phyloP scores from a whole-genome alignment of 2,888 invertebrate species.

The Calliopum simillimum region DNA sequence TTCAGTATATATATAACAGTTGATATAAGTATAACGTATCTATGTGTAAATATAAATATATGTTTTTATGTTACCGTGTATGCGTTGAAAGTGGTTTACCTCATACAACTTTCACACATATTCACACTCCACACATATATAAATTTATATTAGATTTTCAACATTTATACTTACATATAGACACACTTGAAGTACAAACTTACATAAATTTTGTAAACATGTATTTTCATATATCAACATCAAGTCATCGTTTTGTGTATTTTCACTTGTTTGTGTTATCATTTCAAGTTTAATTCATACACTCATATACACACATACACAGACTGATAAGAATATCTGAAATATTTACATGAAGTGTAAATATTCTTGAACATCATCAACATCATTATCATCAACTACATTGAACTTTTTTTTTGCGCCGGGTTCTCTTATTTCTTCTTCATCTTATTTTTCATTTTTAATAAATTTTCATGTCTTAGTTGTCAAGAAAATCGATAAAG shows the following conservation, averaged over 20 bases:
- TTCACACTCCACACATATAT: no score
- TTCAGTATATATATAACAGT: background rate
- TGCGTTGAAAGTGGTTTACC: constrained; percentile 8
- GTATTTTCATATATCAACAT: no score
- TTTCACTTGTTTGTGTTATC: no score
- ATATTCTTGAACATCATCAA: constrained; percentile 3
- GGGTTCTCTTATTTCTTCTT: background rate
- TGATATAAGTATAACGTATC: background rate
- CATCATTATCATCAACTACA: background rate
- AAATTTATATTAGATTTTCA: constrained; percentile 9
- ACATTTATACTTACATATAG: background rate
- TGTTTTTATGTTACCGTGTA: background rate
- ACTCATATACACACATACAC: no score
- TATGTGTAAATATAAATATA: background rate
- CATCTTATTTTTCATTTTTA: constrained; percentile 1
- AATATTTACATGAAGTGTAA: constrained; percentile 25
- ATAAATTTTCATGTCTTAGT: constrained; percentile 7
- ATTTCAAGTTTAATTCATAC: no score
- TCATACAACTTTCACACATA: background rate
- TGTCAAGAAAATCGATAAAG: constrained; percentile 22
- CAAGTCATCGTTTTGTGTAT: no score
- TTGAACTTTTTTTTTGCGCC: background rate
- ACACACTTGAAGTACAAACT: background rate
- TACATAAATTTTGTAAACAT: background rate
- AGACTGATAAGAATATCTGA: background rate